Evolutionary conservation across 2,888 invertebrate genomes (phyloP), one percentile per base, ranked within the genome.

Genomic region (Eurytoma californica): DNA sequence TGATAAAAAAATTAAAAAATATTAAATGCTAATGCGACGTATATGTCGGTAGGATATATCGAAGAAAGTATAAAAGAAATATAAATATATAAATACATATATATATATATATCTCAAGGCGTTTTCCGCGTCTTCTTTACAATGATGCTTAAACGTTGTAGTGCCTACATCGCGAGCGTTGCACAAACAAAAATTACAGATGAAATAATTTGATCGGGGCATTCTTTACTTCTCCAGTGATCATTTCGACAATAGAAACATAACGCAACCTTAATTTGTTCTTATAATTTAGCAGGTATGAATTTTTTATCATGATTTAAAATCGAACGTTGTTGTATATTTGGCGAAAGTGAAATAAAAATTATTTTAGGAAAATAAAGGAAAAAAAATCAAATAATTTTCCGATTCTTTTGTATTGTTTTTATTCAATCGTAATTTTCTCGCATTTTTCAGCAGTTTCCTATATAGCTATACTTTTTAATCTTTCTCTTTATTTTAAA

Each of bases 361-460:
- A 77, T 74, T 81, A 81, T 81, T 81, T 79, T 79, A 77, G 81
- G 77, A 81, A 79, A 79, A 79, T 72, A 72, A 81, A 79, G 20
- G 14, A 61, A 53, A 24, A 58, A 58, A 61, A 63, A 24, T 16
- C 9, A 49, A 49, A 55, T 39, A 65, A 70, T 55, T 14, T 58
- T 63, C 58, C 57, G 53, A 58, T 72, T 53, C 66, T 68, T 68
- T 75, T 18, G 57, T 55, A 51, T 72, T 70, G 28, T 73, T 79
- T 70, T 70, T 75, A 58, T 75, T 60, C 39, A 65, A 79, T 66
- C 61, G 49, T 53, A 69, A 58, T 57, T 74, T 30, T 65, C 63
- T 30, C 14, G 4, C 39, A 66, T 13, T 20, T 77, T 63, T 70
- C 60, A 57, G 57, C 39, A 39, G 39, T 39, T 39, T 39, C 39